Base-by-base conservation (phyloP, 1,140 invertebrate genomes). In the Achroia grisella region DNA sequence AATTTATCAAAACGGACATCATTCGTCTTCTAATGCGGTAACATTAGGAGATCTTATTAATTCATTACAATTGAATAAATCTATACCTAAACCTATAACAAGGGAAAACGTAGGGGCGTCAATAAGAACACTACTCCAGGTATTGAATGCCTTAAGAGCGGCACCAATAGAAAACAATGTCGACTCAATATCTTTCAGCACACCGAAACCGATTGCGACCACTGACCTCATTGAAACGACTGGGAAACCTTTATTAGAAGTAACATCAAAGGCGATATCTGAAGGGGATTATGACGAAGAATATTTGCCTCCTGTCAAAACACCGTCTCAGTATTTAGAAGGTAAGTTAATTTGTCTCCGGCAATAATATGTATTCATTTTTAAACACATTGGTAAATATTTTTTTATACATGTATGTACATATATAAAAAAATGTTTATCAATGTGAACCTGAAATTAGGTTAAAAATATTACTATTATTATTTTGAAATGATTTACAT, bases 91-190 rank as follows among this genome's bases (percentile, higher is more conserved):
- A 51, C 91, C 88, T 8, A 84, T 94, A 1, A 93, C 90, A 14
- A 88, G 89, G 28, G 90, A 93, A 44, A 95, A 94, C 59, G 89
- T 94, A 15, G 92, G 93, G 46, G 90, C 90, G 31, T 94, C 92
- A 32, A 93, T 94, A 23, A 90, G 89, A 63, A 94, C 93, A 0
- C 74, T 94, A 10, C 88, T 93, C 8, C 90, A 91, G 60, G 93
- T 94, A 28, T 64, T 94, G 1, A 89, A 90, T 39, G 88, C 89
- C 31, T 80, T 93, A 10, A 91, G 91, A 63, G 82, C 87, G 44
- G 78, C 77, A 39, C 79, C 87, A 39, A 83, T 77, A 28, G 55
- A 74, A 35, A 70, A 67, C 13, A 71, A 71, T 15, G 45, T 66
- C 4, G 69, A 71, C 34, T 14, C 44, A 0, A 62, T 71, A 31